Evolutionary conservation across 2,113 vertebrate genomes (phyloP), one percentile per base, ranked within the genome.

Genomic region (Cardinalis cardinalis): DNA sequence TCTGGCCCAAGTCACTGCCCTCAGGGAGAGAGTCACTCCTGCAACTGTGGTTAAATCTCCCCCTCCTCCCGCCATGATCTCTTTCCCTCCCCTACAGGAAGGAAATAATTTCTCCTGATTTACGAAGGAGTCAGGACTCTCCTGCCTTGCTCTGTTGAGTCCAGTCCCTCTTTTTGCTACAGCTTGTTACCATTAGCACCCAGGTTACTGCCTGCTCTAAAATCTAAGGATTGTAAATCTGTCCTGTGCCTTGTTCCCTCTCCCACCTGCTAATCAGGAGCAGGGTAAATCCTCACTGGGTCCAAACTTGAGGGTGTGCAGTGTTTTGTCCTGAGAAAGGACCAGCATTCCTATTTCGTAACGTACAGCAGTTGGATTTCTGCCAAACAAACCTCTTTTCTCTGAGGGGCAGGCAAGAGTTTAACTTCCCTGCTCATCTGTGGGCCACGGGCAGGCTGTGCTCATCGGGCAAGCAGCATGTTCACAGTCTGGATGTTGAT

Each of bases 391-490:
- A 46, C 29, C 17, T 55, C 65, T 84, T 84, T 88, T 34, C 77
- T 76, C 63, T 25, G 61, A 65, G 81, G 69, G 18, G 19, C 6
- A 20, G 59, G n/a, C 7, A 65, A 36, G 0, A 56, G 38, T 38
- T 65, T 60, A 66, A 58, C 56, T 51, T 68, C 72, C 24, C 13
- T 44, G 34, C n/a, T 51, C 64, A 18, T 72, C 44, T 41, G 31
- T 24, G 87, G 84, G 61, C 61, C 80, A 74, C 0, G 0, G 76
- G 76, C 28, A 83, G 76, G 21, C 28, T 18, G 36, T 3, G 38
- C 24, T 21, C 44, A 11, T 24, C 0, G 7, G 25, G 44, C 1
- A 0, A 73, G n/a, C 55, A 31, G 74, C 2, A 0, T 17, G 9
- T 36, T 46, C 0, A 2, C 25, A 63, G 32, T 1, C 43, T 59